Evolutionary conservation across 1,140 invertebrate species (phyloP).

Genomic region (Orussus abietinus): DNA sequence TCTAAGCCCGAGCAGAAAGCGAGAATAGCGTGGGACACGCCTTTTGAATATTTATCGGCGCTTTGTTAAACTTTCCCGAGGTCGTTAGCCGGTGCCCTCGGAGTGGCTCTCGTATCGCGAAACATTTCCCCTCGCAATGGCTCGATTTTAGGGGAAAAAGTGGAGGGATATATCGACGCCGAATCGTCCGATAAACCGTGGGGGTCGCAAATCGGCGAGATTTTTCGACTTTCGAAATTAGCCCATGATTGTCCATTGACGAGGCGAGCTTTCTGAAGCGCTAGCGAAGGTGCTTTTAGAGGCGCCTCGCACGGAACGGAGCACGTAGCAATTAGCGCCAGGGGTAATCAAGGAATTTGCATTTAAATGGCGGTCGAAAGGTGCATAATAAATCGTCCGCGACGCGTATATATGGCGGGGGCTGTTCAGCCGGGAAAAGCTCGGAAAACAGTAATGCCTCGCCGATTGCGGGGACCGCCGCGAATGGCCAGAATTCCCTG

Average conservation of each 20-base stretch:
- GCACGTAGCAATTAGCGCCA: constrained; percentile 42
- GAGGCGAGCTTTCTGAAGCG: no score
- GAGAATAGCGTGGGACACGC: constrained; percentile 6
- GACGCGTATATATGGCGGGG: constrained; percentile 22
- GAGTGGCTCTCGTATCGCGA: constrained; percentile 2
- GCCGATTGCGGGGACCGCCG: no score
- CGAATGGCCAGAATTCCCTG: no score
- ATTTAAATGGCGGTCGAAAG: constrained; percentile 45
- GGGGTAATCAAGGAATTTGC: constrained; percentile 46
- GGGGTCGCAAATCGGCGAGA: no score
- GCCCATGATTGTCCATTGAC: no score
- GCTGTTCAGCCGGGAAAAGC: constrained; percentile 7
- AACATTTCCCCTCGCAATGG: no score
- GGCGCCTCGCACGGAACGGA: constrained; percentile 12
- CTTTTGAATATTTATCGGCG: constrained; percentile 17
- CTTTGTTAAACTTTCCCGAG: constrained; percentile 11
- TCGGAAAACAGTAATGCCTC: neutral
- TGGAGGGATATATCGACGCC: no score
- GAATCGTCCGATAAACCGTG: no score
- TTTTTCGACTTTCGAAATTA: no score
- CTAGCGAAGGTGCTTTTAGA: no score
- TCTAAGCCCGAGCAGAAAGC: neutral
- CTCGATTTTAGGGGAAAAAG: no score
- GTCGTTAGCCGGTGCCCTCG: no score
- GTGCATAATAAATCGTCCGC: constrained; percentile 38